Base-by-base conservation (phyloP, 2,888 invertebrate genomes). In the Standfussiana lucernea region DNA sequence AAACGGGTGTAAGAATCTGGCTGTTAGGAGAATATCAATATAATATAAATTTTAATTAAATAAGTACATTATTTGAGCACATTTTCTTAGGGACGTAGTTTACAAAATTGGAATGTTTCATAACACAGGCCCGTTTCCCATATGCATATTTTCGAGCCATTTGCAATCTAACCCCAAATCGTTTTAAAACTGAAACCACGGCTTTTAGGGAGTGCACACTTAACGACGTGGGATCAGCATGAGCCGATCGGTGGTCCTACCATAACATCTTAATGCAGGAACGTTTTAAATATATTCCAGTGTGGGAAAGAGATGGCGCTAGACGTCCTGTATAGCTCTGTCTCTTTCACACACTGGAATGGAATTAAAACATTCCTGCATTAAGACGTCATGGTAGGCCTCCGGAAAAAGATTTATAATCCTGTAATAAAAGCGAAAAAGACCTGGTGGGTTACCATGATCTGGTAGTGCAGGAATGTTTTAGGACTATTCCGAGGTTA, bases 31-130 rank as follows among this genome's bases (percentile, higher is more conserved):
- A 37, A 59, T n/a, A n/a, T n/a, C 24, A 1, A 21, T 15, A 64
- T 24, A 1, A 24, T 5, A 64, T 4, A 10, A 21, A 32, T 53
- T 61, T 56, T 32, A 62, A 47, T 84, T 80, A 59, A 71, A 84
- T 79, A 80, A 84, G 72, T 80, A 84, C 45, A 72, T 72, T 85
- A 80, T 73, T 80, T 80, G 80, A 80, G 80, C 80, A 85, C 59
- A 71, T 80, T 80, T 84, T 72, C 15, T 18, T 72, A 53, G 37
- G 42, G 50, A 72, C 45, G 65, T 56, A 37, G 2, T 64, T 66
- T n/a, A 59, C 18, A 66, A 50, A 10, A 11, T 59, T 85, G 73
- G 85, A 80, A 85, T 80, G 71, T 72, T 24, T 47, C 59, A 15
- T 8, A 75, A 45, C 42, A 78, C 21, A 56, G 40, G 18, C 64